Base-by-base conservation (phyloP, 1,140 invertebrate genomes). In the Venturia canescens region DNA sequence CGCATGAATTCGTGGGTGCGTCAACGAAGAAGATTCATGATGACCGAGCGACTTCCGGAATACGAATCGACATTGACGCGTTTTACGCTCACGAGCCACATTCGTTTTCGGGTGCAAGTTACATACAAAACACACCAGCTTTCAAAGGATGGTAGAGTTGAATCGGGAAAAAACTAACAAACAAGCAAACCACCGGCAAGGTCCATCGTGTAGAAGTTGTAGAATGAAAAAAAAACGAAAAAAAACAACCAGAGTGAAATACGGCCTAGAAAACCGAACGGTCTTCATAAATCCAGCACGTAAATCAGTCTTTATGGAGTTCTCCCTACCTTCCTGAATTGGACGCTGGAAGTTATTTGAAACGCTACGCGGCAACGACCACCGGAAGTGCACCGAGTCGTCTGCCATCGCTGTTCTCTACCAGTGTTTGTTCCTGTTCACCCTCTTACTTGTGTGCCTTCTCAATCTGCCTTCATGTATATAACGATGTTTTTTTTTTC, bases 301-400 rank as follows among this genome's bases (percentile, higher is more conserved):
- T 91, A 91, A 91, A 90, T 90, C 90, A 91, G 87, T 87, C 87
- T 89, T 91, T 90, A 90, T 90, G 83, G 88, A 89, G 85, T 88
- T 86, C 83, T 63, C 79, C 70, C 34, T 76, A 76, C 50, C 75
- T 81, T 84, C 76, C 72, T 81, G 88, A 83, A 80, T 80, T 2
- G 63, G 66, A 69, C 23, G 79, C 31, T 79, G 82, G 82, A 78
- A 83, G 86, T 84, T 88, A 88, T 89, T 90, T 86, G 84, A 82
- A 85, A 69, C 69, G 70, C 16, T 78, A 72, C 63, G 48, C 79
- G 60, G 50, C 69, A 80, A 78, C 26, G 29, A 70, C 81, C 11
- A 67, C 34, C 70, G 63, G 71, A 80, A 76, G 66, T 70, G 15
- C 60, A 69, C 63, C 34, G 11, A 13, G 29, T 78, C 48, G 60